These are phyloP conservation scores for Lissocephala sabroskyi DNA, from an alignment of 2,888 invertebrate genomes.

Conservation along the genomic window DNA sequence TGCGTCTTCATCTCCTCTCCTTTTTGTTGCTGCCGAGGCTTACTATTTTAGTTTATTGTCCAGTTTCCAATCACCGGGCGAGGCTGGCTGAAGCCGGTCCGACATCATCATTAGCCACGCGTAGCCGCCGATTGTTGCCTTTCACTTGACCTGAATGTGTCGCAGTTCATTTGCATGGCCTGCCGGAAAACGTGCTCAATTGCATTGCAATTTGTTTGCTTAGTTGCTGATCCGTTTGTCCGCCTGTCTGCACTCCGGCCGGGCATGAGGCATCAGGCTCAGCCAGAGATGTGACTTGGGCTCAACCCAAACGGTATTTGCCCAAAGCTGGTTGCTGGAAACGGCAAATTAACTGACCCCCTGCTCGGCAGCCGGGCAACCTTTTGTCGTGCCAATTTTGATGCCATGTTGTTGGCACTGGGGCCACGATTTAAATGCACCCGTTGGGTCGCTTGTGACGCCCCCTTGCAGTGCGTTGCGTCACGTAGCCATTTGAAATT, in stretches of 20 bases:
- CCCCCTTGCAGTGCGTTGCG: conserved; percentile 48
- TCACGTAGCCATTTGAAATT: conserved; percentile 61
- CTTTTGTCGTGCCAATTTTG: conserved; percentile 62
- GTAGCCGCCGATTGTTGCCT: too few species aligned
- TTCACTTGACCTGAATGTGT: conserved; percentile 15
- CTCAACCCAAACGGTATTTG: conserved; percentile 50
- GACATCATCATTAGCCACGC: too few species aligned
- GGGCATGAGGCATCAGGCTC: too few species aligned
- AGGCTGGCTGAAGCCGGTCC: too few species aligned
- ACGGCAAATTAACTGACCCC: conserved; percentile 55
- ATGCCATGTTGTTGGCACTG: too few species aligned
- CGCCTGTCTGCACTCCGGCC: conserved; percentile 12
- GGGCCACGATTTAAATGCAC: conserved; percentile 56
- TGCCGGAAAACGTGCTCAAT: conserved; percentile 64
- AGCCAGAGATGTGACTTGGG: too few species aligned
- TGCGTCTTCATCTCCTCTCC: conserved; percentile 1
- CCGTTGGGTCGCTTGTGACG: neutral
- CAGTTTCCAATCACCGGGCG: conserved; percentile 32
- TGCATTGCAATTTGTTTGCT: conserved; percentile 66
- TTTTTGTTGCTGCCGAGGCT: conserved; percentile 1
- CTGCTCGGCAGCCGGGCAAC: neutral
- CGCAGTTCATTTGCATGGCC: conserved; percentile 58
- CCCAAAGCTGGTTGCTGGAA: conserved; percentile 53
- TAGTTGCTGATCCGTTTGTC: conserved; percentile 51
- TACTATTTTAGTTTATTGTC: too few species aligned